A percentile compares a stretch with the other conserved stretches of the same genome.
phyloP scores from a whole-genome alignment of 2,797 vertebrate species.

The Sternotherus odoratus region DNA sequence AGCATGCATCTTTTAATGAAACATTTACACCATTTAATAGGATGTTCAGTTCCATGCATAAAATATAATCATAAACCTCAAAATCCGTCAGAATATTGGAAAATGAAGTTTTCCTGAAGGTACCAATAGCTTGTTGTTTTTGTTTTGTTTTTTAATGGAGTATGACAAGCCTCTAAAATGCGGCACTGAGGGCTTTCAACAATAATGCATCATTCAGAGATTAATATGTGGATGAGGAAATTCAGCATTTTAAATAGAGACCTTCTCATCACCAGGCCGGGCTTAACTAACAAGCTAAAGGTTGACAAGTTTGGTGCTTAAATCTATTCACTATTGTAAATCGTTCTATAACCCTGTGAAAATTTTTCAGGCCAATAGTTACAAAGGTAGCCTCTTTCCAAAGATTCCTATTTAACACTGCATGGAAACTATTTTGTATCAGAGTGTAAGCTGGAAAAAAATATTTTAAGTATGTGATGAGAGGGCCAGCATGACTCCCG shows the following conservation, averaged over 20 bases:
- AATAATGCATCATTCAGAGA: constrained; percentile 23
- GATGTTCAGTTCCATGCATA: constrained; percentile 4
- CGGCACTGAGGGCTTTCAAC: neutral
- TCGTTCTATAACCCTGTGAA: neutral
- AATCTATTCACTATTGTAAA: neutral
- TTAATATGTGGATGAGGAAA: neutral
- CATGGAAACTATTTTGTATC: neutral
- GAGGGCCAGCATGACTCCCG: neutral
- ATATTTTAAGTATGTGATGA: neutral
- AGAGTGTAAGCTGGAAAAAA: neutral
- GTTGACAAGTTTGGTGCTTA: neutral
- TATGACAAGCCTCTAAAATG: constrained; percentile 7
- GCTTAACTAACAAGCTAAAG: neutral
- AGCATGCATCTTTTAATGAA: constrained; percentile 8
- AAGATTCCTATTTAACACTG: neutral
- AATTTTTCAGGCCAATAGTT: neutral
- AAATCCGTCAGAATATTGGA: neutral
- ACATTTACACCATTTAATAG: neutral
- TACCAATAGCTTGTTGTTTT: neutral
- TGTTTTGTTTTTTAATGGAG: neutral
- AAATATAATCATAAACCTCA: constrained; percentile 12
- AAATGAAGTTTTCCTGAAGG: neutral
- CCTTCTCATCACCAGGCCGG: neutral
- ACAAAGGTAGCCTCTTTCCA: neutral
- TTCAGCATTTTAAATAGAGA: neutral